phyloP scores from a whole-genome alignment of 2,797 vertebrate genomes.

The Sebastes alutus region DNA sequence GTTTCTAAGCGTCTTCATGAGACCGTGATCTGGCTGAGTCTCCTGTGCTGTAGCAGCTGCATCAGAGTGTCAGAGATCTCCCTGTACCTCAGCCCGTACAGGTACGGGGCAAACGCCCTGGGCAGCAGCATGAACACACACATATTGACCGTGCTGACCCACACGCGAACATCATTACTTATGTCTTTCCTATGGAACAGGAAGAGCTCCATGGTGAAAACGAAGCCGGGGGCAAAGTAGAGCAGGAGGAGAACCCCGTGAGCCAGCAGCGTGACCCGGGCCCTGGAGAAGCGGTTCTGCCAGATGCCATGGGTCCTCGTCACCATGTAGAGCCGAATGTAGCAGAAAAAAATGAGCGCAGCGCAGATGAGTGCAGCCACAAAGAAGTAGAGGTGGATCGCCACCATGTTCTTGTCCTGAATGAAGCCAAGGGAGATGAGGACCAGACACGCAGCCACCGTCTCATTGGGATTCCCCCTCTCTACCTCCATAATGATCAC shows the following conservation, averaged over 20 bases:
- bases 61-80: constrained; percentile 78
- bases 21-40: constrained; percentile 39
- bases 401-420: constrained; percentile 24
- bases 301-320: constrained; percentile 86
- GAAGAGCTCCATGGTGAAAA: constrained; percentile 79
- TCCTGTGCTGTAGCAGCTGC: constrained; percentile 61
- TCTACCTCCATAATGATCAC: constrained; percentile 68
- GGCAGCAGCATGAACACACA: constrained; percentile 84
- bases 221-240: constrained; percentile 81
- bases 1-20: constrained; percentile 12
- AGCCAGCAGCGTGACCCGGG: constrained; percentile 82
- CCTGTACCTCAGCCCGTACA: constrained; percentile 85
- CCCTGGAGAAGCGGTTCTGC: constrained; percentile 82
- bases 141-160: constrained; percentile 82
- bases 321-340: constrained; percentile 83
- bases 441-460: constrained; percentile 70
- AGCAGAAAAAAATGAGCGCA: constrained; percentile 83
- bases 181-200: constrained; percentile 57
- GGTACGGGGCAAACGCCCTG: constrained; percentile 79
- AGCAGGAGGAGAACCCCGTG: constrained; percentile 82
- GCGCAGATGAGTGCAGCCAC: constrained; percentile 74
- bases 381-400: constrained; percentile 74
- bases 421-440: constrained; percentile 72
- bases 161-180: constrained; percentile 62
- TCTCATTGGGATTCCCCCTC: background rate